phyloP scores from a whole-genome alignment of 2,888 invertebrate species.

The Leptura quadrifasciata region DNA sequence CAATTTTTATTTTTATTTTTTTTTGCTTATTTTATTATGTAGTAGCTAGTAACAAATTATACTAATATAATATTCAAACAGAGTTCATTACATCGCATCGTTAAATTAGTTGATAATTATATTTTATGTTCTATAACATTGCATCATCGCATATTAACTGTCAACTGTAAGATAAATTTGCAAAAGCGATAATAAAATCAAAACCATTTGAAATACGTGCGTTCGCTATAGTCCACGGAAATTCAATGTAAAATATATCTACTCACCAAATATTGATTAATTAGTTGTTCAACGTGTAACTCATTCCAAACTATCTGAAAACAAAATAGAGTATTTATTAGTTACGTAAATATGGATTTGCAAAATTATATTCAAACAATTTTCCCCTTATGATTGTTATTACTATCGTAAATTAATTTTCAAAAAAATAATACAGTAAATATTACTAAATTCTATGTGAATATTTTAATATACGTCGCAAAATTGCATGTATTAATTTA shows the following conservation, averaged over 20 bases:
- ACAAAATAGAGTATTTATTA: constrained; percentile 5
- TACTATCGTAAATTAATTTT: too few relatives aligned
- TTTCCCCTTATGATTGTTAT: not conserved
- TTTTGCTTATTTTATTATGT: too few relatives aligned
- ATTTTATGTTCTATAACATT: too few relatives aligned
- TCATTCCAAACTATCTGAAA: constrained; percentile 35
- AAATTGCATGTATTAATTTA: too few relatives aligned
- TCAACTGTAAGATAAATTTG: not conserved
- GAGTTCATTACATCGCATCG: too few relatives aligned
- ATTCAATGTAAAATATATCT: not conserved
- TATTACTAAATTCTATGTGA: too few relatives aligned
- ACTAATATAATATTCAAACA: too few relatives aligned
- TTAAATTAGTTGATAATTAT: too few relatives aligned
- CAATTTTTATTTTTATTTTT: too few relatives aligned
- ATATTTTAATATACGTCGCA: too few relatives aligned
- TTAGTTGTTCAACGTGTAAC: constrained; percentile 11
- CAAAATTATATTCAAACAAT: not conserved
- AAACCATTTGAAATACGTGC: not conserved
- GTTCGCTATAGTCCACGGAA: constrained; percentile 11
- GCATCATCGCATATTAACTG: not conserved
- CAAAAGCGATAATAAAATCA: constrained; percentile 1
- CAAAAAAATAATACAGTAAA: too few relatives aligned
- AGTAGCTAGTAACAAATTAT: too few relatives aligned
- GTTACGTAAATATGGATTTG: not conserved
- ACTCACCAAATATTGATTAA: constrained; percentile 33